Evolutionary conservation across 1,140 invertebrate genomes (phyloP).

Genomic region (Orchestia grillus): DNA sequence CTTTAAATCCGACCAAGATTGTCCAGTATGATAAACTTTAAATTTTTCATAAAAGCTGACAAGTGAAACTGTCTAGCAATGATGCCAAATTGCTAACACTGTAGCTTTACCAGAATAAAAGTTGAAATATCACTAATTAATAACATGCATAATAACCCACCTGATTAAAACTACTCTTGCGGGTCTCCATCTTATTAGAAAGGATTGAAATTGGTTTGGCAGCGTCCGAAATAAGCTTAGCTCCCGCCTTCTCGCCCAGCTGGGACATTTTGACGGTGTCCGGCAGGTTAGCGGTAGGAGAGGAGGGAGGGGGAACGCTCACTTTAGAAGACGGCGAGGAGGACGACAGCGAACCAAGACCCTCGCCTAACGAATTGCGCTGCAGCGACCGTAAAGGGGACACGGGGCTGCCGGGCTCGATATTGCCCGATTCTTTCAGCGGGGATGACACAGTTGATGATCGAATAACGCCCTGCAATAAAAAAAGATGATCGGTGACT

Average conservation of each 20-base stretch:
- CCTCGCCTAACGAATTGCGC: conserved; percentile 65
- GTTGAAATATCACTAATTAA: neutral
- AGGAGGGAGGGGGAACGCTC: conserved; percentile 52
- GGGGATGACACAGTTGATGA: conserved; percentile 58
- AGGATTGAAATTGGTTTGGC: conserved; percentile 70
- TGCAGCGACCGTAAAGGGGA: conserved; percentile 64
- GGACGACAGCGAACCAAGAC: conserved; percentile 58
- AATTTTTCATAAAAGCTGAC: no score
- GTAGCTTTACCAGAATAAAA: neutral
- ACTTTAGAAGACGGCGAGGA: conserved; percentile 57
- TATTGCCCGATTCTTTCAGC: conserved; percentile 64
- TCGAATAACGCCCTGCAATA: conserved; percentile 62
- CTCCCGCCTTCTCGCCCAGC: conserved; percentile 58
- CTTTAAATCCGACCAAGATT: no score
- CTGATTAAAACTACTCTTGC: conserved; percentile 78
- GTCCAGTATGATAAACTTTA: no score
- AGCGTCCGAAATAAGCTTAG: conserved; percentile 57
- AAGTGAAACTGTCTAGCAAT: no score
- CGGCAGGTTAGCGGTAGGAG: conserved; percentile 61
- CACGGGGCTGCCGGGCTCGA: conserved; percentile 39
- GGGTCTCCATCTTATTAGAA: conserved; percentile 76
- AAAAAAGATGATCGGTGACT: neutral
- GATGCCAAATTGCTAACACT: no score
- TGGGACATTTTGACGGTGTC: conserved; percentile 68
- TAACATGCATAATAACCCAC: conserved; percentile 71